Evolutionary conservation across 2,113 vertebrate genomes (phyloP).

Genomic region (Mellivora capensis): DNA sequence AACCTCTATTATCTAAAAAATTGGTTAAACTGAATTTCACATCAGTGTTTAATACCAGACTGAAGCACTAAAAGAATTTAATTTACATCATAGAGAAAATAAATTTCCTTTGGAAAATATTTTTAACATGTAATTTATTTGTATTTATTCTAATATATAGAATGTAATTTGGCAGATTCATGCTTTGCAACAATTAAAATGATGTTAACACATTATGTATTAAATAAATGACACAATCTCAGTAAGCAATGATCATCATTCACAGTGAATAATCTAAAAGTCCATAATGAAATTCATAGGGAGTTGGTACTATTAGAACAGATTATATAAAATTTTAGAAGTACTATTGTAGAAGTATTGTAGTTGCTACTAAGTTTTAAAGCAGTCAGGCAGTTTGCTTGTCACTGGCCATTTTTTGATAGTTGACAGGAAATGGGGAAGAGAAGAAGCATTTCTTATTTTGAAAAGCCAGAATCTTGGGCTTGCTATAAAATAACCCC

Average conservation of each 20-base stretch:
- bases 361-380: background rate
- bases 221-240: background rate
- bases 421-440: background rate
- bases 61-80: background rate
- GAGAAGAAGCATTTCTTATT: background rate
- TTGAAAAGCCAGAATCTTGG: background rate
- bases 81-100: background rate
- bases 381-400: background rate
- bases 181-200: background rate
- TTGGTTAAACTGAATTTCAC: background rate
- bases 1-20: background rate
- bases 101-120: background rate
- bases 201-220: background rate
- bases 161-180: background rate
- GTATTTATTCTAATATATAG: background rate
- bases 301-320: background rate
- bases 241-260: background rate
- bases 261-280: background rate
- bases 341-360: background rate
- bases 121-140: background rate
- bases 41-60: background rate
- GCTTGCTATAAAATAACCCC: background rate
- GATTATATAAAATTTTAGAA: background rate
- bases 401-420: background rate
- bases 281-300: background rate